Conservation (phyloP, 2,113 vertebrate species). For the Noturus placidus region DNA sequence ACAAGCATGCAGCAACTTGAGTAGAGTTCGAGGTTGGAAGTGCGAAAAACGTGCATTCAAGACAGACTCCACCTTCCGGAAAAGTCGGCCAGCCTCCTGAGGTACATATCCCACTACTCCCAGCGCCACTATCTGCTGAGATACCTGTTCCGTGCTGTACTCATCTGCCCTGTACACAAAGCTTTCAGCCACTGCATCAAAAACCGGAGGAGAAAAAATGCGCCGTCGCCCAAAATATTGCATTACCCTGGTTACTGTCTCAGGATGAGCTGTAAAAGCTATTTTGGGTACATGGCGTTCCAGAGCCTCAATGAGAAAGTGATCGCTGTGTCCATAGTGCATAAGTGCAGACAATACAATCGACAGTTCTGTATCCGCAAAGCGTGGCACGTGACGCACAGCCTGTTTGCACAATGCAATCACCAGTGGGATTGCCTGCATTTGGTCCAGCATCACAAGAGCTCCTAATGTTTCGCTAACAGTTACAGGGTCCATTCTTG, state of each 20-base stretch:
- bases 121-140: conserved; percentile 77
- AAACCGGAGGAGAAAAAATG: conserved; percentile 78
- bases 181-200: conserved; percentile 79
- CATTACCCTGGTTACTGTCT: conserved; percentile 73
- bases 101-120: conserved; percentile 87
- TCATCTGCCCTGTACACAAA: conserved; percentile 80
- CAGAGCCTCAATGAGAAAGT: conserved; percentile 76
- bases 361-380: conserved; percentile 77
- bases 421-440: conserved; percentile 73
- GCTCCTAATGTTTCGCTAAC: conserved; percentile 75
- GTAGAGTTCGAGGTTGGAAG: conserved; percentile 79
- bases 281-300: conserved; percentile 68
- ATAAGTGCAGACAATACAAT: conserved; percentile 79
- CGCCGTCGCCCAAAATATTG: conserved; percentile 77
- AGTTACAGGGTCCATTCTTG: conserved; percentile 66
- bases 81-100: conserved; percentile 77
- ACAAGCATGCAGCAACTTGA: conserved; percentile 85
- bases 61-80: conserved; percentile 80
- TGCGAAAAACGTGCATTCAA: conserved; percentile 68
- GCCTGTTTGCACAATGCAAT: conserved; percentile 79
- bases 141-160: conserved; percentile 79
- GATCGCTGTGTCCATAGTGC: conserved; percentile 79
- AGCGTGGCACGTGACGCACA: conserved; percentile 71
- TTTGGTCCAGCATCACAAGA: conserved; percentile 77
- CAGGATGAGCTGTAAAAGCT: conserved; percentile 71